Percentiles rank a stretch among this genome's conserved stretches.
Conservation (phyloP, 2,113 vertebrate species). For the Stegostoma tigrinum region DNA sequence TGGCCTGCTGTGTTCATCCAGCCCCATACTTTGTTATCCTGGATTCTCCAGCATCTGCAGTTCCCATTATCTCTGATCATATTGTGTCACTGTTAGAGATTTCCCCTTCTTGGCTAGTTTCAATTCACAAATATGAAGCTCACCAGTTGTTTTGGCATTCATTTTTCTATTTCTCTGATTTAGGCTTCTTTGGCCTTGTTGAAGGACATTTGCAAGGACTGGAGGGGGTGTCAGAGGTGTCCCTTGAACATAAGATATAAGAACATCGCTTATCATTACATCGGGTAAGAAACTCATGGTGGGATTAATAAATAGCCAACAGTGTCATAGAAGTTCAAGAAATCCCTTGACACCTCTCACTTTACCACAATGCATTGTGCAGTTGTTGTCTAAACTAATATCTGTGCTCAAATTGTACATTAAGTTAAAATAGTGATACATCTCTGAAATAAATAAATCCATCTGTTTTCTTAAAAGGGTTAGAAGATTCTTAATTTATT, state of each 20-base stretch:
- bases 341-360: not conserved
- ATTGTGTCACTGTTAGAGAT: not conserved
- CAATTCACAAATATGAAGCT: not conserved
- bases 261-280: not conserved
- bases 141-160: constrained; percentile 14
- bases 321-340: not conserved
- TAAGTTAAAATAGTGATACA: not conserved
- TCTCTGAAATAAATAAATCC: not conserved
- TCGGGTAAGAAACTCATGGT: not conserved
- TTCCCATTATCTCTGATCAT: too few species aligned
- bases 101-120: too few species aligned
- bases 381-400: constrained; percentile 30
- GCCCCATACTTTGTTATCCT: too few species aligned
- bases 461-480: not conserved
- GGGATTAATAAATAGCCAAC: not conserved
- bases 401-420: not conserved
- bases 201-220: not conserved
- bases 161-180: not conserved
- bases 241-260: not conserved
- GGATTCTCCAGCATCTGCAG: too few species aligned
- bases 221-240: not conserved
- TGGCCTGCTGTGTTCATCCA: too few species aligned
- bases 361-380: not conserved
- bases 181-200: not conserved
- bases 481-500: not conserved